A percentile compares a stretch with the other conserved stretches of the same genome.
phyloP scores from a whole-genome alignment of 2,888 invertebrate genomes.

The Nephrocerus scutellatus region DNA sequence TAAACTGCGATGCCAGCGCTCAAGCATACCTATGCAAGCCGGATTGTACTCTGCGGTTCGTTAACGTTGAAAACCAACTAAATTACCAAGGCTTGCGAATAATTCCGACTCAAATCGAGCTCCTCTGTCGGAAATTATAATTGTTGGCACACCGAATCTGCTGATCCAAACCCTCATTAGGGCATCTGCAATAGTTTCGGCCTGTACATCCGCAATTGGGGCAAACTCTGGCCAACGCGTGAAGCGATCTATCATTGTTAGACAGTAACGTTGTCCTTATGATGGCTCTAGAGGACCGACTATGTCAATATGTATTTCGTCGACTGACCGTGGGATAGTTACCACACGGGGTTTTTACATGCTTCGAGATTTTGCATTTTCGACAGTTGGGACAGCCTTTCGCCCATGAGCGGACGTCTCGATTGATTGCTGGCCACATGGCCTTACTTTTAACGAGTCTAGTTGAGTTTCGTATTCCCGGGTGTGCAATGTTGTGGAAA shows the following conservation, averaged over 20 bases:
- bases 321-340: constrained; percentile 8
- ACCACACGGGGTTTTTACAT: constrained; percentile 13
- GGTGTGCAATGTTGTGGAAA: no score
- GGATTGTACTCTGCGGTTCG: no score
- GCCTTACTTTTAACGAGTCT: no score
- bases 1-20: no score
- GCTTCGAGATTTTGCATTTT: constrained; percentile 16
- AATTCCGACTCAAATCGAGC: no score
- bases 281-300: constrained; percentile 12
- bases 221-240: constrained; percentile 8
- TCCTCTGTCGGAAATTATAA: no score
- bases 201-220: constrained; percentile 2
- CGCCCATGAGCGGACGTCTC: constrained; percentile 12
- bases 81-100: no score
- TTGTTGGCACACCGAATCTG: no score
- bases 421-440: constrained; percentile 10
- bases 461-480: no score
- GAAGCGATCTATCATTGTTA: constrained; percentile 12
- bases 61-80: no score
- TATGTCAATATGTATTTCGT: constrained; percentile 19
- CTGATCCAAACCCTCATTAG: no score
- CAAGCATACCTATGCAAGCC: no score
- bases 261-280: constrained; percentile 11
- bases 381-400: constrained; percentile 10
- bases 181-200: constrained; percentile 7